Percentiles rank a stretch among this genome's conserved stretches.
These are phyloP conservation scores for Oxyruncus cristatus DNA, from an alignment of 2,113 vertebrate species.

Conservation along the genomic window DNA sequence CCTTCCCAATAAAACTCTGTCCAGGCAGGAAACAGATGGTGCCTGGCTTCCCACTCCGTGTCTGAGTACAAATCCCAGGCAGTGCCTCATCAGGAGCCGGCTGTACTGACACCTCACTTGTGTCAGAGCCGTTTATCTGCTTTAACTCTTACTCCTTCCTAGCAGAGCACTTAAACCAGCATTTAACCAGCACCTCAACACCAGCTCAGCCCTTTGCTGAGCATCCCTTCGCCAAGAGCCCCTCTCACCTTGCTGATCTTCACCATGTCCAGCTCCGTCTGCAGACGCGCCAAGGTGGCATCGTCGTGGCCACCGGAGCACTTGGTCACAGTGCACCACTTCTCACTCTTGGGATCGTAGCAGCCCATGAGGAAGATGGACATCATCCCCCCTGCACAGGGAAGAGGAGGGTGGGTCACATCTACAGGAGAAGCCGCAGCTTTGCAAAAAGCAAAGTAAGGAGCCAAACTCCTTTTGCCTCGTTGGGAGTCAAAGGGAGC, in stretches of 20 bases:
- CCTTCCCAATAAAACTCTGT: background rate
- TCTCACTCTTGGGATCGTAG: slow-evolving; percentile 87
- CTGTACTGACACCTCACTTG: background rate
- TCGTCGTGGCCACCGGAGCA: slow-evolving; percentile 94
- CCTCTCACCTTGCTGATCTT: slow-evolving; percentile 95
- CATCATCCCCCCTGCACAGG: slow-evolving; percentile 92
- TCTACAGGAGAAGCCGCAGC: background rate
- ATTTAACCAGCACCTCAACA: background rate
- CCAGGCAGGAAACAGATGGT: background rate
- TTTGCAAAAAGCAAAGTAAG: background rate
- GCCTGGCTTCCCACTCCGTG: background rate
- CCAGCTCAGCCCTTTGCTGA: background rate
- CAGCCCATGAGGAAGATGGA: slow-evolving; percentile 99
- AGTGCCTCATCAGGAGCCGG: background rate
- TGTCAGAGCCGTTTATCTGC: background rate
- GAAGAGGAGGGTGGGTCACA: background rate
- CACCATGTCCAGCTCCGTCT: slow-evolving; percentile 94
- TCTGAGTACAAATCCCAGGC: background rate
- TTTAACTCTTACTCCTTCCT: background rate
- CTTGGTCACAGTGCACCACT: slow-evolving; percentile 98
- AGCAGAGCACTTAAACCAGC: background rate
- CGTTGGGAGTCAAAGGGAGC: background rate
- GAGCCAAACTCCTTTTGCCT: background rate
- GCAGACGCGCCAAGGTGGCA: slow-evolving; percentile 87
- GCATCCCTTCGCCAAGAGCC: background rate